phyloP scores from a whole-genome alignment of 2,797 vertebrate genomes.

The Clarias platycephalus region DNA sequence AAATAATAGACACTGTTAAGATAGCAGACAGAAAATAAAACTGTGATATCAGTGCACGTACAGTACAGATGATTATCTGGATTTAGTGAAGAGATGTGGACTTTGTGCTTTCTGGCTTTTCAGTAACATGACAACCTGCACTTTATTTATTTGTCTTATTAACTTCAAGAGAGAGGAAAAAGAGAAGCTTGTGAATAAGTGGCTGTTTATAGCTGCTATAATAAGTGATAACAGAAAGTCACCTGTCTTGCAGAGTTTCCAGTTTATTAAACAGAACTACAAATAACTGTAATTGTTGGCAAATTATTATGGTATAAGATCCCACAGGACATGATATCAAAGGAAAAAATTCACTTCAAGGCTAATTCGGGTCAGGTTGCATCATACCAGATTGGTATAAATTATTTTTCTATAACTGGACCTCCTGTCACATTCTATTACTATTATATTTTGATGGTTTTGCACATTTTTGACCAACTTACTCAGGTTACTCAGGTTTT shows the following conservation, averaged over 20 bases:
- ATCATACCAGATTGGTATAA: not conserved
- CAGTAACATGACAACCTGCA: not conserved
- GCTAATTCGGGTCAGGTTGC: not conserved
- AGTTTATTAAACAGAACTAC: not conserved
- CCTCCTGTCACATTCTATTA: not conserved
- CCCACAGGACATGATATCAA: not conserved
- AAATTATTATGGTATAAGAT: not conserved
- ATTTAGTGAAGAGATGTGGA: not conserved
- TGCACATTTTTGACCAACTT: slow-evolving; percentile 6
- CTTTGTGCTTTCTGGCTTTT: not conserved
- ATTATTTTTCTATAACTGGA: not conserved
- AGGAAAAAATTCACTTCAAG: not conserved
- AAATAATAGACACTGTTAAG: slow-evolving; percentile 1
- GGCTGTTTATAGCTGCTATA: not conserved
- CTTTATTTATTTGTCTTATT: not conserved
- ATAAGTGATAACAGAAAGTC: slow-evolving; percentile 13
- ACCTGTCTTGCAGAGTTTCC: not conserved
- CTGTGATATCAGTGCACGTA: not conserved
- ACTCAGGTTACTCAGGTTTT: not conserved
- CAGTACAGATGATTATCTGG: not conserved
- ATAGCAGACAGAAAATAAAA: not conserved
- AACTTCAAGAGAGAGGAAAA: not conserved
- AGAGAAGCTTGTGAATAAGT: not conserved
- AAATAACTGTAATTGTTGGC: slow-evolving; percentile 5
- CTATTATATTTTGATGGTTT: not conserved